Base-by-base conservation (phyloP, 2,888 invertebrate genomes). In the Caenorhabditis zanzibari region DNA sequence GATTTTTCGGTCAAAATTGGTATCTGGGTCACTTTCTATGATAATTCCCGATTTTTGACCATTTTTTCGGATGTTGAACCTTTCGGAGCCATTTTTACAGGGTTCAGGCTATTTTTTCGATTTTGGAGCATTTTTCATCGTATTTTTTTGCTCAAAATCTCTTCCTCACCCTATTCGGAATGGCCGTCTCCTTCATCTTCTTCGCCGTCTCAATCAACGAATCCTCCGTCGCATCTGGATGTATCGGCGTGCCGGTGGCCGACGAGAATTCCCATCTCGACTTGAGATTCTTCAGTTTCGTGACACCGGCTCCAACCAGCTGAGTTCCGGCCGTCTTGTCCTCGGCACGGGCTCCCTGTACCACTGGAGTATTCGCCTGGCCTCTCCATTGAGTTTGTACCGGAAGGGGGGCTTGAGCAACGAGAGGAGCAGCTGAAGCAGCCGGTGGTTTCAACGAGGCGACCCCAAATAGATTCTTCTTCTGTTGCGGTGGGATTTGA, bases 211-310 rank as follows among this genome's bases (percentile, higher is more conserved):
- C 82, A 32, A 88, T 79, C 35, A 90, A 80, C 28, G 87, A 85
- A 49, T 88, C 85, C 49, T 87, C 87, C 6, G 83, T 74, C 26
- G 87, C 86, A 69, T 89, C 89, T 2, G 90, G 90, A 64, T 90
- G 89, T 52, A 90, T 83, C 32, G 90, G 90, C 0, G 90, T 90
- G 9, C 90, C 90, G 3, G 89, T 90, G 0, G 86, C 75, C 9
- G 90, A 88, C 2, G 88, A 88, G 59, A 90, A 88, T 85, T 89
- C 89, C 89, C 89, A 89, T 47, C 89, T 64, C 41, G 82, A 85
- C 66, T 82, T 81, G 38, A 89, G 79, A 61, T 76, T 85, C 52
- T 88, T 85, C 41, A 89, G 24, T 24, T 84, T 80, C 14, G 64
- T 66, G 24, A 49, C 68, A 2, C 85, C 71, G 1, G 85, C 81